phyloP scores from a whole-genome alignment of 2,888 invertebrate species.

The Acanthoscelides obtectus region DNA sequence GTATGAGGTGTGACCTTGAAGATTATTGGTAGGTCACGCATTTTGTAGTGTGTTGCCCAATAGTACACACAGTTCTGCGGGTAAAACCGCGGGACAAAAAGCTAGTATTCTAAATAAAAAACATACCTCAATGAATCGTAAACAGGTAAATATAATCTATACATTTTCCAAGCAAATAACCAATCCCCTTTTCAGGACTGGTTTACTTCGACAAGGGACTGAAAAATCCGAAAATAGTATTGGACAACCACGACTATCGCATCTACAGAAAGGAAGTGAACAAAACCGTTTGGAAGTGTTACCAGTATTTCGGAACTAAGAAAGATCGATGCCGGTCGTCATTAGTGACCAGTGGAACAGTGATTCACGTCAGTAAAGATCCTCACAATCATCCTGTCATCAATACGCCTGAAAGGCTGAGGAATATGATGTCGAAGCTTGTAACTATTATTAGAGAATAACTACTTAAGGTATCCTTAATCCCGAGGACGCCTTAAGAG shows the following conservation, averaged over 20 bases:
- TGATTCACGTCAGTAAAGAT: conserved; percentile 28
- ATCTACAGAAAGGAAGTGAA: conserved; percentile 28
- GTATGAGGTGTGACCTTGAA: no score
- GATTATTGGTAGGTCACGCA: no score
- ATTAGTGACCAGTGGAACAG: conserved; percentile 28
- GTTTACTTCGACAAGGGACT: conserved; percentile 33
- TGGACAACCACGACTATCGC: conserved; percentile 30
- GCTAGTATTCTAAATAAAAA: no score
- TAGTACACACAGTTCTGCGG: no score
- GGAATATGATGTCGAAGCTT: conserved; percentile 15
- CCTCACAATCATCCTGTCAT: conserved; percentile 27
- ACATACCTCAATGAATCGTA: no score
- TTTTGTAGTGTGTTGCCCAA: no score
- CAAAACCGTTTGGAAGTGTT: conserved; percentile 33
- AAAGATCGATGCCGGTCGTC: conserved; percentile 31
- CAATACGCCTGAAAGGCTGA: conserved; percentile 6
- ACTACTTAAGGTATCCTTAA: no score
- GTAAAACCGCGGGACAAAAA: no score
- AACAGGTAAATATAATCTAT: not conserved
- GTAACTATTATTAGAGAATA: conserved; percentile 14
- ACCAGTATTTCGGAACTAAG: conserved; percentile 30
- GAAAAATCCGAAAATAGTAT: conserved; percentile 34
- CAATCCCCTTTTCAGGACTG: conserved; percentile 21
- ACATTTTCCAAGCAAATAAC: not conserved
- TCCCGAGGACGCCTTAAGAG: no score